Conservation (phyloP, 2,888 invertebrate species). For the Drepana falcataria region DNA sequence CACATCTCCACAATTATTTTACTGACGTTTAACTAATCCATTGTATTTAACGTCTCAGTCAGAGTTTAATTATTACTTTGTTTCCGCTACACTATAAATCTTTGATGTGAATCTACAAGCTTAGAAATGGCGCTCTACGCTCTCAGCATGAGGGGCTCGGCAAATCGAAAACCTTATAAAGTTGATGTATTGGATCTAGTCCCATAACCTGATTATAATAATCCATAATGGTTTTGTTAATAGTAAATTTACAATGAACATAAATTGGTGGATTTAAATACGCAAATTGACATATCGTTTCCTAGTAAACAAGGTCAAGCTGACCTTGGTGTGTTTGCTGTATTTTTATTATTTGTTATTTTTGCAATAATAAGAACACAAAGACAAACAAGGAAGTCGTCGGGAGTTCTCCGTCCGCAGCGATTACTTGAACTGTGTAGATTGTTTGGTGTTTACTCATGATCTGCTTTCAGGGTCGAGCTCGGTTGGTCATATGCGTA, state of each 20-base stretch:
- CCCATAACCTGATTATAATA: background rate
- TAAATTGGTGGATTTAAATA: slow-evolving; percentile 39
- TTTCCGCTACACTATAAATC: too few species aligned
- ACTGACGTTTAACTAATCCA: too few species aligned
- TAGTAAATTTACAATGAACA: slow-evolving; percentile 24
- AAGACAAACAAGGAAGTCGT: slow-evolving; percentile 69
- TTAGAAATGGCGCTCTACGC: too few species aligned
- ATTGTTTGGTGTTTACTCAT: slow-evolving; percentile 49
- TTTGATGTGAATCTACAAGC: too few species aligned
- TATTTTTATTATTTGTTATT: slow-evolving; percentile 57
- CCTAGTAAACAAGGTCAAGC: slow-evolving; percentile 67
- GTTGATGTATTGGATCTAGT: background rate
- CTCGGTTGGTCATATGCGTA: slow-evolving; percentile 18
- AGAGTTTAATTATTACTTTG: too few species aligned
- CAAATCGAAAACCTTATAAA: too few species aligned
- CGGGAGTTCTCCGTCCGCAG: slow-evolving; percentile 33
- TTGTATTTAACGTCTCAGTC: too few species aligned
- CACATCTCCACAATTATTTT: too few species aligned
- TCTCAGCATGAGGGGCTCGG: too few species aligned
- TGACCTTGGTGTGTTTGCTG: slow-evolving; percentile 59
- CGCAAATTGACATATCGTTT: slow-evolving; percentile 54
- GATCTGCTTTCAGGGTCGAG: slow-evolving; percentile 46
- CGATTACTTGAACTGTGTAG: slow-evolving; percentile 46
- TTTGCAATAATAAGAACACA: slow-evolving; percentile 62
- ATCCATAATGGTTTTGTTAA: too few species aligned